Percentiles rank a stretch among this genome's conserved stretches.
Conservation (phyloP, 2,888 invertebrate species). For the Caradrina kadenii region DNA sequence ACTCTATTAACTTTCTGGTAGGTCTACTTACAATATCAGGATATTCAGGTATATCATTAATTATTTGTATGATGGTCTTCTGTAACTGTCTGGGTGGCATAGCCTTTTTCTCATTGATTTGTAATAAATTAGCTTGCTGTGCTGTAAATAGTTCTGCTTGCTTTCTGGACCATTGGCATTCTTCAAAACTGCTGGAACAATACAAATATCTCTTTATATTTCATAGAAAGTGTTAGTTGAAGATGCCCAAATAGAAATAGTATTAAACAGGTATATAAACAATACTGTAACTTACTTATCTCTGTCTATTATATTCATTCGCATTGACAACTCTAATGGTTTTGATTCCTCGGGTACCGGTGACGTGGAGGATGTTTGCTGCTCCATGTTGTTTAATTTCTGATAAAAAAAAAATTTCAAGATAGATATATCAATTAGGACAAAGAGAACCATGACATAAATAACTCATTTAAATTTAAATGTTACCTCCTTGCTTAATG, state of each 20-base stretch:
- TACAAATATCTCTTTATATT: neutral
- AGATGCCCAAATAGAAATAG: neutral
- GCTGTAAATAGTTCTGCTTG: constrained; percentile 97
- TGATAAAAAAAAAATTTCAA: constrained; percentile 60
- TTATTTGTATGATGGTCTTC: constrained; percentile 93
- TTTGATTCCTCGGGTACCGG: constrained; percentile 80
- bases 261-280: neutral
- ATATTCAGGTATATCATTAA: constrained; percentile 94
- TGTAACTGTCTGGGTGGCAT: constrained; percentile 94
- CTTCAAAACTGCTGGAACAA: constrained; percentile 84
- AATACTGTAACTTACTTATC: constrained; percentile 79
- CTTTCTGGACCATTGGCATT: constrained; percentile 95
- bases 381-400: constrained; percentile 87
- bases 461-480: neutral
- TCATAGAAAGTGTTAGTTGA: neutral
- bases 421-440: neutral
- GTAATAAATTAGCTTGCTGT: constrained; percentile 95
- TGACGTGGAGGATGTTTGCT: constrained; percentile 72
- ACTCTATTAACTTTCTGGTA: neutral
- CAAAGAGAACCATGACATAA: neutral
- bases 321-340: constrained; percentile 81
- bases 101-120: constrained; percentile 95
- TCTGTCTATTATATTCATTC: constrained; percentile 83
- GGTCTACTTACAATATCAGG: constrained; percentile 93
- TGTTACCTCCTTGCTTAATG: constrained; percentile 86